Evolutionary conservation across 1,140 invertebrate species (phyloP).

Genomic region (Nephila pilipes): DNA sequence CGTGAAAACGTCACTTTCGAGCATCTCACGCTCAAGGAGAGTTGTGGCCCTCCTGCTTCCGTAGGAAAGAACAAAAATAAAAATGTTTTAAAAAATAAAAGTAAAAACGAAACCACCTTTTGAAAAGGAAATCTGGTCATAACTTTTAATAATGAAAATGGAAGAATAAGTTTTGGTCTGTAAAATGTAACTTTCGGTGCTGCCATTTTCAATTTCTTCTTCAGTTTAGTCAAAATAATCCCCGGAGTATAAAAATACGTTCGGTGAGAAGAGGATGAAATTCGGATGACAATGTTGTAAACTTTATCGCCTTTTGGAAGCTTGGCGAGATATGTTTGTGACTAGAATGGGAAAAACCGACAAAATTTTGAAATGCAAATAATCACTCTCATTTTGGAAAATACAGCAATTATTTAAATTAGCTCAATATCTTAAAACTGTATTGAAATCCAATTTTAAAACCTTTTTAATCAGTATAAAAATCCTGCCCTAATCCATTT

Average conservation of each 20-base stretch:
- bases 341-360: no score
- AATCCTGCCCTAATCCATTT: no score
- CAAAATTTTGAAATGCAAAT: no score
- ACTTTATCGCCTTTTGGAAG: conserved; percentile 19
- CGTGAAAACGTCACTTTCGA: conserved; percentile 51
- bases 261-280: not conserved
- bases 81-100: not conserved
- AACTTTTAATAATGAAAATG: conserved; percentile 77
- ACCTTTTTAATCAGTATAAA: no score
- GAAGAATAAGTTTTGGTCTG: conserved; percentile 74
- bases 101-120: conserved; percentile 60
- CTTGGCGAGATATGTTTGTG: no score
- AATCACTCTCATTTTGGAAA: no score
- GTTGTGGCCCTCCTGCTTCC: conserved; percentile 18
- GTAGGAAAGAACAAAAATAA: conserved; percentile 7
- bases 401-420: no score
- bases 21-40: conserved; percentile 8
- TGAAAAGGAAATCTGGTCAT: conserved; percentile 76
- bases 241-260: conserved; percentile 70
- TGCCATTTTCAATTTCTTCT: conserved; percentile 76
- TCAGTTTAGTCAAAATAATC: conserved; percentile 75
- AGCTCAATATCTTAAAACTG: no score
- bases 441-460: no score
- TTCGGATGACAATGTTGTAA: not conserved
- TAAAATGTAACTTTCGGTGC: conserved; percentile 72